Evolutionary conservation across 2,797 vertebrate species (phyloP), one percentile per base, ranked within the genome.

Genomic region (Sternarchorhynchus goeldii): DNA sequence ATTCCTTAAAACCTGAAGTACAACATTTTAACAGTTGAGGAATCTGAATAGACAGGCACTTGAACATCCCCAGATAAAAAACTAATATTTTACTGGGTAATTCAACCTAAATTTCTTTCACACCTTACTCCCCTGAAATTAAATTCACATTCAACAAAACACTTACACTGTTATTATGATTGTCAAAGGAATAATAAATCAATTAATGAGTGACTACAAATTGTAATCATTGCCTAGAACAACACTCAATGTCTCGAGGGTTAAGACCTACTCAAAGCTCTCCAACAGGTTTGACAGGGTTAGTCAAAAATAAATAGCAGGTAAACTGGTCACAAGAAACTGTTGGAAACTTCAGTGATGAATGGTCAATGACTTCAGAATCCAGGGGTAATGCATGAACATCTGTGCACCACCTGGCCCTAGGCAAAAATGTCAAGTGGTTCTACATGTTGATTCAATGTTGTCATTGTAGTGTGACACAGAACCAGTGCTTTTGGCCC

Each of bases 241-340:
- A 75, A 72, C n/a, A 16, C 81, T 82, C 77, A 53, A 36, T 39
- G 21, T 74, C 39, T 45, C 16, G 45, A 81, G 21, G 84, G 79
- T 60, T 25, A 55, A 71, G 75, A 62, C 57, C 73, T 79, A 81
- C 72, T 59, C 76, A 70, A 71, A 73, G 79, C 82, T 86, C 87
- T 85, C 67, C 81, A 77, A 91, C 93, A 90, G 90, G 91, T 92
- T 92, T 84, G 86, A 81, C 89, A 39, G 78, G 90, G 87, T 88
- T 73, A 79, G 70, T 81, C 16, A 56, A 75, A 56, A 10, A 31
- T 41, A 82, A 66, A 18, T 77, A 81, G 83, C 68, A 5, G 18
- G 67, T 66, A 86, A 81, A 82, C 21, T 81, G 75, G 86, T 80
- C 32, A 14, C 32, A 53, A 82, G 84, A 21, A 14, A 53, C n/a